Percentiles rank a stretch among this genome's conserved stretches.
phyloP scores from a whole-genome alignment of 2,113 vertebrate species.

The Psilopogon haemacephalus region DNA sequence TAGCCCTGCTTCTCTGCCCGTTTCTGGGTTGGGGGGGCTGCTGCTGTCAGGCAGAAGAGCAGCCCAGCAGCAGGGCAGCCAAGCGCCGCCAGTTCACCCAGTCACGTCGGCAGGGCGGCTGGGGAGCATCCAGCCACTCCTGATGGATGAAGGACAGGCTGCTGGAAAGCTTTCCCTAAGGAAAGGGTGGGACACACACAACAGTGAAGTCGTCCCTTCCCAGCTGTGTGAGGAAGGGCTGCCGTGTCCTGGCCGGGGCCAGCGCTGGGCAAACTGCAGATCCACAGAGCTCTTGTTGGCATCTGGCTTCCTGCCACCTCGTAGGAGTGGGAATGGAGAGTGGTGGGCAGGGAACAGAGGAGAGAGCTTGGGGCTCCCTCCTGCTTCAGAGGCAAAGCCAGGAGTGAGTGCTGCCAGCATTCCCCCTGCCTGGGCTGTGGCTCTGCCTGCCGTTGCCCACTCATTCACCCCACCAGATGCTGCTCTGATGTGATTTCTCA shows the following conservation, averaged over 20 bases:
- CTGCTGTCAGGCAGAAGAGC: neutral
- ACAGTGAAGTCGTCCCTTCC: neutral
- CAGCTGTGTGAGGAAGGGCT: neutral
- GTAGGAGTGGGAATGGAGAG: neutral
- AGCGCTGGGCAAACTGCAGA: accelerated
- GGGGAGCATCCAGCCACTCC: neutral
- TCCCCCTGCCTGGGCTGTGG: neutral
- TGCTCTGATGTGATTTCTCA: neutral
- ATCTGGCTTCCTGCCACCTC: neutral
- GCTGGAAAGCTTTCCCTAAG: neutral
- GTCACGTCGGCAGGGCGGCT: accelerated
- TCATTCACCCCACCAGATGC: accelerated
- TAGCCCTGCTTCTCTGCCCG: neutral
- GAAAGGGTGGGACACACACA: accelerated
- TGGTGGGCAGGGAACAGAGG: accelerated
- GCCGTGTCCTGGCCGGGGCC: accelerated
- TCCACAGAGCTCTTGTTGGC: neutral
- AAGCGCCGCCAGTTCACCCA: accelerated
- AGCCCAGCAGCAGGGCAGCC: accelerated
- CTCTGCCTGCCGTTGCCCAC: neutral
- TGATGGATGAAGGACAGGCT: neutral
- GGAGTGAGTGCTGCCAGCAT: neutral
- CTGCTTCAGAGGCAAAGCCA: neutral
- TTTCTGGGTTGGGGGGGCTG: neutral
- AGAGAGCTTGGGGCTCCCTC: neutral